Evolutionary conservation across 92 coral and sea anemone genomes (phyloP), one percentile per base, ranked within the genome.

Genomic region (Porites divaricata): DNA sequence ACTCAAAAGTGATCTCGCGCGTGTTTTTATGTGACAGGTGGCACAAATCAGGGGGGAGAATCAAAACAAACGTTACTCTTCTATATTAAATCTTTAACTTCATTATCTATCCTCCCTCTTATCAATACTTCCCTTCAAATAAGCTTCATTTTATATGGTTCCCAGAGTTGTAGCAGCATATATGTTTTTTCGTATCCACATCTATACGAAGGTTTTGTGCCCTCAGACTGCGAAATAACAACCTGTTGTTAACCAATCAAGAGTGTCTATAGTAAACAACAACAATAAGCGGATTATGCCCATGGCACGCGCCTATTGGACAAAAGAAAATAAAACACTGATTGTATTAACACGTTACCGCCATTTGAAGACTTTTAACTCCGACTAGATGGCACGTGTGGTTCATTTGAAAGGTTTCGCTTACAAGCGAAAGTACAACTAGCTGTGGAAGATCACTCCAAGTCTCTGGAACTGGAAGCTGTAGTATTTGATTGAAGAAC

Each of bases 331-430:
- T 73, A 61, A 66, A 49, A 62, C 66, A 24, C 68, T 85, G 77
- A 91, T 91, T 91, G 81, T 88, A 88, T 91, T 91, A 90, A 81
- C 74, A 84, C 70, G 86, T 66, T 72, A 80, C 81, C 71, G 66
- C 80, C 78, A 25, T 67, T 86, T 89, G 78, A 41, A 62, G 74
- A 74, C 80, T 88, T 86, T 78, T 86, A 65, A 85, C 63, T 68
- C 80, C 67, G 81, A 66, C 86, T 81, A 85, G 9, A 5, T 24
- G 79, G 93, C 86, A 83, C 98, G 90, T 86, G 86, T 89, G 90
- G 93, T 75, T 89, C 86, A 82, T 49, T 82, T 82, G 45, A 41
- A 24, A 82, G 79, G 23, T 8, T 71, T 49, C 20, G 49, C 22
- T 15, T 28, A 19, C 35, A 23, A 82, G 70, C 28, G 76, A 72